phyloP scores from a whole-genome alignment of 2,797 vertebrate genomes.

The Sitta carolinensis region DNA sequence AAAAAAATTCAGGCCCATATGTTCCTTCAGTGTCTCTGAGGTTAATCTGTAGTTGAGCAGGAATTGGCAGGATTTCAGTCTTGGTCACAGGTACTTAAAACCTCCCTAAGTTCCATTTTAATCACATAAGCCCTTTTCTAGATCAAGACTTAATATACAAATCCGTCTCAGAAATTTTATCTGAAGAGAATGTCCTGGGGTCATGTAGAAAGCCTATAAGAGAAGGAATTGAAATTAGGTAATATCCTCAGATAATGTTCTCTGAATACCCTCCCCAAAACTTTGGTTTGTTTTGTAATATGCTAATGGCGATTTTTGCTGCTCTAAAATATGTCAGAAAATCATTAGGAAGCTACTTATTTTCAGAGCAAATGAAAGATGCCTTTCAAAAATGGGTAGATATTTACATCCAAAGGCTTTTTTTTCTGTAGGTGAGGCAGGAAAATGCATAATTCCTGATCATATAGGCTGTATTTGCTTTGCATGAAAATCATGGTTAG shows the following conservation, averaged over 20 bases:
- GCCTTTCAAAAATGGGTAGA: background rate
- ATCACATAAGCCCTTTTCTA: slow-evolving; percentile 60
- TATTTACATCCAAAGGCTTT: background rate
- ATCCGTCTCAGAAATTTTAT: slow-evolving; percentile 47
- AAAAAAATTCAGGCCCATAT: background rate
- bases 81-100: slow-evolving; percentile 46
- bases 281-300: background rate
- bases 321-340: background rate
- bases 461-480: background rate
- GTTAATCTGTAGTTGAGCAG: slow-evolving; percentile 62
- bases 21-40: slow-evolving; percentile 18
- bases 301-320: background rate
- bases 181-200: slow-evolving; percentile 14
- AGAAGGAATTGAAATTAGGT: background rate
- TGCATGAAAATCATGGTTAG: background rate
- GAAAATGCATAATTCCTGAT: background rate
- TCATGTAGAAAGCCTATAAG: background rate
- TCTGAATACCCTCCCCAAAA: background rate
- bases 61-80: slow-evolving; percentile 34
- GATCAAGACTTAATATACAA: slow-evolving; percentile 50
- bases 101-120: slow-evolving; percentile 57
- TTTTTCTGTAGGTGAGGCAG: background rate
- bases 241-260: background rate
- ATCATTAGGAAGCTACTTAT: background rate
- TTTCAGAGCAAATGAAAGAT: background rate